Conservation (phyloP, 2,888 invertebrate species). For the Apomyelois bistriatella region DNA sequence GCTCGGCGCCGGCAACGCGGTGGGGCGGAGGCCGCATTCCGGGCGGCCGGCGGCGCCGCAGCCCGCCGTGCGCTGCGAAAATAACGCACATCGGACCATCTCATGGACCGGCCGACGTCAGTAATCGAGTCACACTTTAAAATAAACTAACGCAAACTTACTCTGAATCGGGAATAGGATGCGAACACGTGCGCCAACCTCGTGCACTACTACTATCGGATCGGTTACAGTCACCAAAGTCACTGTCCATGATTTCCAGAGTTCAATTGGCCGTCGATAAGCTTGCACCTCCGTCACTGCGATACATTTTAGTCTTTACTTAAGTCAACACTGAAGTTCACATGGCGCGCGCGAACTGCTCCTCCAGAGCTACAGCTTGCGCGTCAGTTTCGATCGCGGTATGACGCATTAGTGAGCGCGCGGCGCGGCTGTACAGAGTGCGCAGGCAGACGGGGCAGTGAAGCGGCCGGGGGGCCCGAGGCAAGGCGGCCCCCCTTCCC, state of each 20-base stretch:
- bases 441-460: slow-evolving; percentile 60
- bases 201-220: slow-evolving; percentile 46
- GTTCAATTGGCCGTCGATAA: slow-evolving; percentile 23
- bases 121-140: slow-evolving; percentile 63
- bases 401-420: slow-evolving; percentile 79
- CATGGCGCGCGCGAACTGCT: slow-evolving; percentile 69
- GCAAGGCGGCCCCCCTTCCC: slow-evolving; percentile 50
- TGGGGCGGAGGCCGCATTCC: slow-evolving; percentile 74
- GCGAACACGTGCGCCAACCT: slow-evolving; percentile 65
- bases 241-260: slow-evolving; percentile 52
- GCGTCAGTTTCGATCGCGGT: slow-evolving; percentile 63
- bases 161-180: slow-evolving; percentile 47
- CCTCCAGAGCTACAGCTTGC: slow-evolving; percentile 40
- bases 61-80: slow-evolving; percentile 56
- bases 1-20: slow-evolving; percentile 62
- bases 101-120: slow-evolving; percentile 45
- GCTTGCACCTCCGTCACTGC: slow-evolving; percentile 20
- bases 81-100: slow-evolving; percentile 59
- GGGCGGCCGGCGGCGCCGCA: slow-evolving; percentile 59
- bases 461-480: slow-evolving; percentile 44
- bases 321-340: slow-evolving; percentile 69
- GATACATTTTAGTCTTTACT: slow-evolving; percentile 29
- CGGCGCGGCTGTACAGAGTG: slow-evolving; percentile 66
- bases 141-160: slow-evolving; percentile 71
- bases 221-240: slow-evolving; percentile 53